Base-by-base conservation (phyloP, 1,140 invertebrate genomes). In the Aphidius ervi region DNA sequence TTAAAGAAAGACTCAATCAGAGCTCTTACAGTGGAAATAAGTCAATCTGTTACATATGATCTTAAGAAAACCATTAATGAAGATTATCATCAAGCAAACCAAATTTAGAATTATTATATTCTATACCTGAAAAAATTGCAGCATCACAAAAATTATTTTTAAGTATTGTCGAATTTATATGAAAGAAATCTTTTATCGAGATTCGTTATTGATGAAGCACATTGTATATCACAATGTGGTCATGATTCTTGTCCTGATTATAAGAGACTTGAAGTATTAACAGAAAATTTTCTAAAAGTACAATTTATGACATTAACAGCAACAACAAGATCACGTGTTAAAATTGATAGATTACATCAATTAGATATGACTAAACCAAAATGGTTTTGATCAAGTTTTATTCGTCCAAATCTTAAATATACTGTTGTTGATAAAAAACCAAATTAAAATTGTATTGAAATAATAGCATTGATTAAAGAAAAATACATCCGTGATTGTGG, bases 221-320 rank as follows among this genome's bases (percentile, higher is more conserved):
- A 99, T 77, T 99, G 96, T 82, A 94, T 98, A 0, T 96, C 93
- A 71, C 90, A 98, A 69, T 99, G 95, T 95, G 96, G 96, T 1
- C 96, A 99, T 79, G 95, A 98, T 78, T 99, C 99, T 76, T 82
- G 96, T 39, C 93, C 93, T 1, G 93, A 98, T 77, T 99, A 98
- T 77, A 82, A 97, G 4, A 94, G 91, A 77, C 77, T 99, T 4
- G 92, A 91, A 7, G 68, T 83, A 16, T 74, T 97, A 9, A 81
- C 92, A 63, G 77, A 82, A 56, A 84, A 83, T 66, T 90, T 88
- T 74, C 84, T 84, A 48, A 77, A 82, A 50, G 84, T 95, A 45
- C 87, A 89, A 23, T 94, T 87, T 82, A 84, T 98, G 31, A 95
- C 95, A 1, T 74, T 99, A n/a, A 99, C 97, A 23, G 97, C 97